Base-by-base conservation (phyloP, 2,113 vertebrate species). In the Daphoenositta chrysoptera region DNA sequence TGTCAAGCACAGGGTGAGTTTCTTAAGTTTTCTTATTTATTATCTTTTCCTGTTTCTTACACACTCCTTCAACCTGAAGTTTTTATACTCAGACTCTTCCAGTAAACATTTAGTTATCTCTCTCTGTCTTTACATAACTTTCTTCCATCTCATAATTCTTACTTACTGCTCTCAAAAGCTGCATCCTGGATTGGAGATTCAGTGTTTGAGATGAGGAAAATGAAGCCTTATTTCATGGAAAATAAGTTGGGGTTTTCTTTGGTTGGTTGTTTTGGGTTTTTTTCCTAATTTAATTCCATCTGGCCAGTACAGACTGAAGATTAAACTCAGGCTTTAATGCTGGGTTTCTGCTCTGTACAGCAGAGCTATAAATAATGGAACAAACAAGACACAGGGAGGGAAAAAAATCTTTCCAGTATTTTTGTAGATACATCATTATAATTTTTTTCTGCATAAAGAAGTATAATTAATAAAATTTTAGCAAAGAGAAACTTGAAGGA, bases 211-310 rank as follows among this genome's bases (percentile, higher is more conserved):
- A 71, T 75, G 31, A 83, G 17, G 28, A 57, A 87, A 88, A 70
- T 23, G 26, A 42, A 87, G 22, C 4, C 6, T 56, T 57, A 47
- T 82, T 84, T 84, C 6, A 47, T 15, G 79, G 51, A 57, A 75
- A 87, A 30, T n/a, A 54, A 45, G 5, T 26, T 24, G 1, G 3
- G 9, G 7, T 1, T 0, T n/a, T 58, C 30, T 39, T 63, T 27
- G 28, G 5, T 8, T 26, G 30, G 7, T 72, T 19, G 6, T 12
- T 64, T 60, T 22, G 7, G 24, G 9, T 3, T 63, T 33, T 76
- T 48, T 56, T 21, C 5, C 22, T 58, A 17, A 40, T 92, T 66
- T 82, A 85, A 92, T 85, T 78, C 75, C 42, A 37, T 53, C 8
- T 58, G 71, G 11, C 53, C 39, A 61, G 12, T 81, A 51, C 21